Conservation (phyloP, 1,140 invertebrate species). For the Pomacea maculata region DNA sequence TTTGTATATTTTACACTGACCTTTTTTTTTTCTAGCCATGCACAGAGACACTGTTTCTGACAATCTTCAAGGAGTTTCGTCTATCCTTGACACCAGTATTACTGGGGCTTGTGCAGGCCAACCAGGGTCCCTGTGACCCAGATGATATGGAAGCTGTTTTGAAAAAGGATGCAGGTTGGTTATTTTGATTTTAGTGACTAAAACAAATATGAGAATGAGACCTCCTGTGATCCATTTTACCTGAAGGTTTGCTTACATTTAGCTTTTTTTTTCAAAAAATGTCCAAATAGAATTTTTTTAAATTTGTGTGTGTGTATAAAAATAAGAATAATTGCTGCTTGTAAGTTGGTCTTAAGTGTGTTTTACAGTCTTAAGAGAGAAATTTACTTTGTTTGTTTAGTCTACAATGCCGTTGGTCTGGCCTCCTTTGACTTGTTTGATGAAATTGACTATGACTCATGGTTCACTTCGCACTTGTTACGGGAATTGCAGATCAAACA, state of each 20-base stretch:
- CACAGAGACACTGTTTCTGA: conserved; percentile 85
- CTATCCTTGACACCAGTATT: conserved; percentile 77
- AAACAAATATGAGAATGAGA: too few species aligned
- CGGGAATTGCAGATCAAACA: conserved; percentile 84
- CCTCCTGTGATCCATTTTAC: too few species aligned
- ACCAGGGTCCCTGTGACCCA: conserved; percentile 72
- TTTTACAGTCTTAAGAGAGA: conserved; percentile 10
- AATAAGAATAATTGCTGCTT: too few species aligned
- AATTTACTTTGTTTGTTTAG: conserved; percentile 49
- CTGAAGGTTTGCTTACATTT: too few species aligned
- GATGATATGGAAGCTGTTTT: conserved; percentile 81
- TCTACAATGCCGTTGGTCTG: conserved; percentile 91
- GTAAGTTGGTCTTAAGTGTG: too few species aligned
- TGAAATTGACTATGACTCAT: conserved; percentile 92
- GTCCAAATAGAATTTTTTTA: too few species aligned
- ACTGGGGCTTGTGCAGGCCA: conserved; percentile 75
- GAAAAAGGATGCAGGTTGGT: conserved; percentile 80
- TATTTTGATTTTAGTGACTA: background rate
- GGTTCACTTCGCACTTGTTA: conserved; percentile 86
- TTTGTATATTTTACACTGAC: background rate
- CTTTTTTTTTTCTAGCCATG: conserved; percentile 75
- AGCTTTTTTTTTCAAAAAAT: too few species aligned
- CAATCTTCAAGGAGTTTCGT: conserved; percentile 83
- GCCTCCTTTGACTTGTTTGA: conserved; percentile 92
- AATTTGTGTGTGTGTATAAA: too few species aligned